Evolutionary conservation across 2,113 vertebrate genomes (phyloP), one percentile per base, ranked within the genome.

Genomic region (Nettapus auritus): DNA sequence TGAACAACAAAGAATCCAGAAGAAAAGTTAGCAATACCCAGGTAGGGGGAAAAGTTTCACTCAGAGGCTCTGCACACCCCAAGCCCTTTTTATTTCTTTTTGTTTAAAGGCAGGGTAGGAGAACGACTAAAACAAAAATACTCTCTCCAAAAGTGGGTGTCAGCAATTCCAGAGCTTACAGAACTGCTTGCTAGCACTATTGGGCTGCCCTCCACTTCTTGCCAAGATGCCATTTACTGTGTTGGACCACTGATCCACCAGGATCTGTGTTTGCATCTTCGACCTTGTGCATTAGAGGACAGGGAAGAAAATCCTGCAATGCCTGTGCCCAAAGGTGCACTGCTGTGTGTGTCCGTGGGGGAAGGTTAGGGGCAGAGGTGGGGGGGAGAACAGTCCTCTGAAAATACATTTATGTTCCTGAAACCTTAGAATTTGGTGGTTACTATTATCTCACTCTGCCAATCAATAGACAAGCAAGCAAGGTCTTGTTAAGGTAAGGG

Each of bases 11-110:
- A 67, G 22, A 53, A 33, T 34, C 11, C 48, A 83, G 25, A 74
- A 86, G 17, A 83, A 66, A 75, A 22, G 7, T 70, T 67, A 64
- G 3, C 33, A 34, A 8, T 57, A 14, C 48, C 1, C 16, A 76
- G 6, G 14, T 25, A 73, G 50, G 31, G 75, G 33, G 44, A 89
- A 88, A 85, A 76, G 8, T 33, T 16, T 75, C 20, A 33, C 15
- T 48, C 0, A 1, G 5, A 28, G 40, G 44, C 1, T 0, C 19
- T 29, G 7, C 4, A 16, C 7, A 5, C 12, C 22, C 12, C 20
- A 29, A 28, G 19, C 25, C 11, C 33, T n/a, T n/a, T 10, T 38
- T 63, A 48, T 48, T 48, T 48, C 20, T 11, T 28, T 28, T 40
- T 16, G 6, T 40, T 40, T 29, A 13, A 63, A 38, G 7, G 36